Evolutionary conservation across 2,113 vertebrate genomes (phyloP).

Genomic region (Mandrillus leucophaeus): DNA sequence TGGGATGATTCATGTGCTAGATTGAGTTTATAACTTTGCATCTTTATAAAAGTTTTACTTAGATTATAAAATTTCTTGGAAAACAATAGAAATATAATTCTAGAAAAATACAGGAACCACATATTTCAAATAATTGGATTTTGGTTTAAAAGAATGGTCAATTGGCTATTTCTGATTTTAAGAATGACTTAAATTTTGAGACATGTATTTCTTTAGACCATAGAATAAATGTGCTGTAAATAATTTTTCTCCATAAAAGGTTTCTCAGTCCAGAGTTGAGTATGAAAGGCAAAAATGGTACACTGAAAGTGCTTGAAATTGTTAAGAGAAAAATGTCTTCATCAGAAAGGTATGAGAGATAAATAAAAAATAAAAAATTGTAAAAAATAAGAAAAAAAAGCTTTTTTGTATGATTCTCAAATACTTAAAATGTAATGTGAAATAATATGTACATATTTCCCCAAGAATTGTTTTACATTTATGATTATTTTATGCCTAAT

Average conservation of each 20-base stretch:
- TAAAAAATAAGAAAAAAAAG: not conserved
- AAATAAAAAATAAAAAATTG: not conserved
- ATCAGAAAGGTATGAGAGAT: no score
- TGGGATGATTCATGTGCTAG: constrained; percentile 7
- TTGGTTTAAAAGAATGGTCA: not conserved
- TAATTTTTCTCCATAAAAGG: not conserved
- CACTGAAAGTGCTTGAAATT: not conserved
- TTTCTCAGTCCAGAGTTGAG: not conserved
- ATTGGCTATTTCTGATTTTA: constrained; percentile 18
- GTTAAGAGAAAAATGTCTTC: not conserved
- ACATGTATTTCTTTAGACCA: constrained; percentile 31
- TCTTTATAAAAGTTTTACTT: constrained; percentile 31
- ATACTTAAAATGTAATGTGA: not conserved
- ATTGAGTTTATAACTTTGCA: not conserved
- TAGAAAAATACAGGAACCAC: not conserved
- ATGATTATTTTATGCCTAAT: not conserved
- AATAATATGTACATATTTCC: not conserved
- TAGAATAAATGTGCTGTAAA: not conserved
- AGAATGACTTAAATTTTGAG: not conserved
- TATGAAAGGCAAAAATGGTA: not conserved
- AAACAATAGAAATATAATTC: constrained; percentile 25
- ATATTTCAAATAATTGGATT: constrained; percentile 13
- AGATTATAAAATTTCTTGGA: constrained; percentile 10
- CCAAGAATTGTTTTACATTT: not conserved
- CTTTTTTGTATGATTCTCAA: not conserved